These are phyloP conservation scores for Tromatobia lineatoria DNA, from an alignment of 2,888 invertebrate genomes.

Conservation along the genomic window DNA sequence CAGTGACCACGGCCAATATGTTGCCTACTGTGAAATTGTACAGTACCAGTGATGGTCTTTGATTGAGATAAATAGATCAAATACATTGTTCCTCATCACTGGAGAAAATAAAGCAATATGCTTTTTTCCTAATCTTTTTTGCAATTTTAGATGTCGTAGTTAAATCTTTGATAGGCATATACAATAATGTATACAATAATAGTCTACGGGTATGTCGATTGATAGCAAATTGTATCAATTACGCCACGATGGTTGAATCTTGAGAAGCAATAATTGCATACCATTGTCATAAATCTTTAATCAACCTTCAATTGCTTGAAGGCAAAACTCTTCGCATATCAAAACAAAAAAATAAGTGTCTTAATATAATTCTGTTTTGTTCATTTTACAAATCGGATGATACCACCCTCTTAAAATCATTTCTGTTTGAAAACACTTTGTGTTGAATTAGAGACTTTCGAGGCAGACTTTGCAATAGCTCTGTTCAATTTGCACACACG, in stretches of 20 bases:
- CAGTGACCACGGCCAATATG: too few relatives aligned
- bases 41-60: too few relatives aligned
- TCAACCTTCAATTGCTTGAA: background rate
- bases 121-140: background rate
- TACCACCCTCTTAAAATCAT: background rate
- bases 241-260: background rate
- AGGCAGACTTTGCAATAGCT: background rate
- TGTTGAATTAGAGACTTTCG: background rate
- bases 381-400: background rate
- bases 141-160: background rate
- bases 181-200: background rate
- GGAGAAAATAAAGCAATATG: too few relatives aligned
- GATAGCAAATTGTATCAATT: background rate
- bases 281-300: background rate
- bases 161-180: background rate
- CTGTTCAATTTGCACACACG: conserved; percentile 16
- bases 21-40: too few relatives aligned
- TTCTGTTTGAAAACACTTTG: background rate
- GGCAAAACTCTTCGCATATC: background rate
- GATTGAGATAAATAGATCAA: too few relatives aligned
- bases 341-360: background rate
- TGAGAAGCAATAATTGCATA: background rate
- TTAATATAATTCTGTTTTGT: background rate
- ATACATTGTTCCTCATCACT: too few relatives aligned
- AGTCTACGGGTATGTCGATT: background rate